These are phyloP conservation scores for Syritta pipiens DNA, from an alignment of 2,888 invertebrate genomes.

Conservation along the genomic window DNA sequence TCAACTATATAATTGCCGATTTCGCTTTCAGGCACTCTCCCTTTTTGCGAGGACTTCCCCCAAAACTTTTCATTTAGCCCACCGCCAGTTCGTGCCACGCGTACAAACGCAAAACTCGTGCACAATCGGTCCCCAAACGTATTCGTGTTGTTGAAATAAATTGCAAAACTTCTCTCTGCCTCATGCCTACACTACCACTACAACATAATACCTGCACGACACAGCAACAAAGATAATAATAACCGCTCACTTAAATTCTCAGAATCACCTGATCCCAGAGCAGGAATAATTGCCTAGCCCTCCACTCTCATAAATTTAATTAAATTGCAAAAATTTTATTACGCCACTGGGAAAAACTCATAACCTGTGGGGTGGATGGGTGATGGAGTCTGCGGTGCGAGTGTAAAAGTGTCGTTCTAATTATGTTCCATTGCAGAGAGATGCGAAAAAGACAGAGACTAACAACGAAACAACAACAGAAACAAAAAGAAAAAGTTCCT, in stretches of 20 bases:
- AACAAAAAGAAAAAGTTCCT: background rate
- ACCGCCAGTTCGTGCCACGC: too few relatives aligned
- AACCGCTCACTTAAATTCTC: constrained; percentile 65
- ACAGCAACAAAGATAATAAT: constrained; percentile 60
- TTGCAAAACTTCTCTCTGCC: constrained; percentile 51
- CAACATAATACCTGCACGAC: constrained; percentile 38
- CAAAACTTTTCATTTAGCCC: too few relatives aligned
- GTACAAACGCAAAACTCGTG: background rate
- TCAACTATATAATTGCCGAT: too few relatives aligned
- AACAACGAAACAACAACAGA: too few relatives aligned
- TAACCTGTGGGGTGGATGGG: background rate
- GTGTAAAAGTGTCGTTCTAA: constrained; percentile 57
- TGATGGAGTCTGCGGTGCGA: background rate
- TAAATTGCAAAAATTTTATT: constrained; percentile 65
- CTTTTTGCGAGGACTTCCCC: too few relatives aligned
- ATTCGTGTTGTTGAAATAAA: constrained; percentile 50
- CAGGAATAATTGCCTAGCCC: constrained; percentile 56
- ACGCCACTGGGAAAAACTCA: constrained; percentile 48
- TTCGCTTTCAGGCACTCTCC: too few relatives aligned
- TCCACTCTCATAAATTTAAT: constrained; percentile 61
- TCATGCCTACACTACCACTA: constrained; percentile 26
- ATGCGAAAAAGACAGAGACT: background rate
- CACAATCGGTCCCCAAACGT: constrained; percentile 38
- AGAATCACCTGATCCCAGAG: constrained; percentile 61
- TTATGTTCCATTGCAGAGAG: constrained; percentile 34